phyloP scores from a whole-genome alignment of 2,888 invertebrate genomes.

The Cerastis rubricosa region DNA sequence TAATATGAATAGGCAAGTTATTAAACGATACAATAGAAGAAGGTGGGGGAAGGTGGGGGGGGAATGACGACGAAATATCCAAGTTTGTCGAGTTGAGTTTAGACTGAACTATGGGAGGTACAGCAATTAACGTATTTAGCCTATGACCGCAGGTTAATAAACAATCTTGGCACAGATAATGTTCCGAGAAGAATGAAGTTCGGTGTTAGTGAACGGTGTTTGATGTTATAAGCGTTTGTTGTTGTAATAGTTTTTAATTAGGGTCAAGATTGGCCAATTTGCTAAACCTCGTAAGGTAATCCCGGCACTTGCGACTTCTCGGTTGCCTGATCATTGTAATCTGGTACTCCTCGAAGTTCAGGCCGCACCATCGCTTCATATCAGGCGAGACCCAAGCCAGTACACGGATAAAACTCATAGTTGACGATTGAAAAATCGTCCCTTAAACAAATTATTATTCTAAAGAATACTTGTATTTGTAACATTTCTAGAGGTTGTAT shows the following conservation, averaged over 20 bases:
- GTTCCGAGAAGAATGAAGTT: slow-evolving; percentile 4
- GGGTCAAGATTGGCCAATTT: not conserved
- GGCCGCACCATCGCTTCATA: no score
- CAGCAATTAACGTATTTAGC: slow-evolving; percentile 26
- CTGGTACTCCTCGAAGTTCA: no score
- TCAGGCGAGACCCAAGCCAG: no score
- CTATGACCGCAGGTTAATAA: slow-evolving; percentile 19
- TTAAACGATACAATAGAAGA: slow-evolving; percentile 37
- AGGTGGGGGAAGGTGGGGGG: slow-evolving; percentile 15
- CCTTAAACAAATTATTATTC: not conserved
- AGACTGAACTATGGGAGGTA: slow-evolving; percentile 27
- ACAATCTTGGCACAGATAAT: slow-evolving; percentile 17
- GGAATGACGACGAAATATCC: slow-evolving; percentile 31
- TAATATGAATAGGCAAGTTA: slow-evolving; percentile 41
- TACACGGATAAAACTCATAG: not conserved
- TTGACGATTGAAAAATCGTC: not conserved
- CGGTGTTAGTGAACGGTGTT: not conserved
- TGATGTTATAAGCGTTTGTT: not conserved
- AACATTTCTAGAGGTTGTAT: not conserved
- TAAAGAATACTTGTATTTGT: not conserved
- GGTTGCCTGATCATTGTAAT: no score
- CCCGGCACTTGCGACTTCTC: no score
- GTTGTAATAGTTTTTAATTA: not conserved
- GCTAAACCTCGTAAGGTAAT: not conserved
- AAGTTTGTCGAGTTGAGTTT: slow-evolving; percentile 29